Evolutionary conservation across 2,797 vertebrate genomes (phyloP), one percentile per base, ranked within the genome.

Genomic region (Eupleurogrammus muticus): DNA sequence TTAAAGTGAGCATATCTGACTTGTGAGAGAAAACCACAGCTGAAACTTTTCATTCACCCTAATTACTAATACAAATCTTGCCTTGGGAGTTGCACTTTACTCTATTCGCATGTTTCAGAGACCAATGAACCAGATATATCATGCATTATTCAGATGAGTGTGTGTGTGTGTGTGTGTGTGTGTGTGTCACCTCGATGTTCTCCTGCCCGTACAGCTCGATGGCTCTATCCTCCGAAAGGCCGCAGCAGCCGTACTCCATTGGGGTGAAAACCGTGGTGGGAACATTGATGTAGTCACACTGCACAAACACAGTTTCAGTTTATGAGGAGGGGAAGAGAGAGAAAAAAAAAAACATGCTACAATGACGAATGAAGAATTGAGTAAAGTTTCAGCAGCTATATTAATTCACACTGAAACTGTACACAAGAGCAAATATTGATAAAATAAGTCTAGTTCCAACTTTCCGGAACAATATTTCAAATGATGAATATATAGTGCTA

Each of bases 181-280:
- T 34, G 56, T 46, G 32, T 12, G 50, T 66, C 84, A 97, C 97
- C 93, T 99, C 96, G 0, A 99, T 19, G 77, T 95, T 96, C 21
- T 96, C 95, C 44, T 93, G 62, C 21, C 95, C 95, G 4, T 95
- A 94, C 11, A 94, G 62, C 80, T 96, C 94, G 0, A 86, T 12
- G 14, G 97, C 97, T 80, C 52, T 93, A 71, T 99, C 97, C 90
- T 99, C 98, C 5, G 97, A 82, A 63, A 95, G 90, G 10, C 97
- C 98, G 54, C 97, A 99, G 87, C 94, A 92, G 34, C 97, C 96
- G 21, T 99, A 99, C 84, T 99, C 97, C 93, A 99, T 69, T 3
- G 97, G 98, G 21, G 97, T 98, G 92, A 99, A 99, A n/a, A 98
- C 96, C 0, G 96, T 98, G 9, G 97, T 99, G 75, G 97, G 96